These are phyloP conservation scores for Danionella cerebrum DNA, from an alignment of 2,113 vertebrate genomes.

Conservation along the genomic window DNA sequence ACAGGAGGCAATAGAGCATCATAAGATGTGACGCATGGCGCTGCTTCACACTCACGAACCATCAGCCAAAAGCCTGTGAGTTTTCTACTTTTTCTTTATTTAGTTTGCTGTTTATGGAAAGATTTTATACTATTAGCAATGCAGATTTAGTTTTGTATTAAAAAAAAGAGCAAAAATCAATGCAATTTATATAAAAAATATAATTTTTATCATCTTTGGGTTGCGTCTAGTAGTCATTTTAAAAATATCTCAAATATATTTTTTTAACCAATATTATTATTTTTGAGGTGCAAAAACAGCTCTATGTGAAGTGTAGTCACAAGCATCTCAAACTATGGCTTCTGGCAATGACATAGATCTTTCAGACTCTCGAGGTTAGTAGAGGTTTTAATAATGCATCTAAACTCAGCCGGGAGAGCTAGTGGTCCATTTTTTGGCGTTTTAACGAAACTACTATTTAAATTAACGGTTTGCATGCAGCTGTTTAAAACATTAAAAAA, in stretches of 20 bases:
- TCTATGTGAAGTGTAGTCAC: too few relatives aligned
- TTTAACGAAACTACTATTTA: too few relatives aligned
- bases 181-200: too few relatives aligned
- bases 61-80: not conserved
- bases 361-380: not conserved
- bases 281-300: too few relatives aligned
- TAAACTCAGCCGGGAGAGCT: not conserved
- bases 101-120: too few relatives aligned
- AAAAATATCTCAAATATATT: too few relatives aligned
- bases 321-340: not conserved
- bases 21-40: not conserved
- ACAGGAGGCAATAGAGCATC: slow-evolving; percentile 24
- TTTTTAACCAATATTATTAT: not conserved
- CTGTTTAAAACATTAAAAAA: too few relatives aligned
- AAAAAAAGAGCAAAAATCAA: not conserved
- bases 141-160: not conserved
- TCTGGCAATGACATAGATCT: not conserved
- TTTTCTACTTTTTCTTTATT: not conserved
- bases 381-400: not conserved
- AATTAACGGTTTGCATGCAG: too few relatives aligned
- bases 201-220: too few relatives aligned
- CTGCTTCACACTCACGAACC: not conserved
- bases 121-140: too few relatives aligned
- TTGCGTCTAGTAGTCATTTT: too few relatives aligned
- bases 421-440: too few relatives aligned